Evolutionary conservation across 2,113 vertebrate genomes (phyloP).

Genomic region (Leucopternis melanops): DNA sequence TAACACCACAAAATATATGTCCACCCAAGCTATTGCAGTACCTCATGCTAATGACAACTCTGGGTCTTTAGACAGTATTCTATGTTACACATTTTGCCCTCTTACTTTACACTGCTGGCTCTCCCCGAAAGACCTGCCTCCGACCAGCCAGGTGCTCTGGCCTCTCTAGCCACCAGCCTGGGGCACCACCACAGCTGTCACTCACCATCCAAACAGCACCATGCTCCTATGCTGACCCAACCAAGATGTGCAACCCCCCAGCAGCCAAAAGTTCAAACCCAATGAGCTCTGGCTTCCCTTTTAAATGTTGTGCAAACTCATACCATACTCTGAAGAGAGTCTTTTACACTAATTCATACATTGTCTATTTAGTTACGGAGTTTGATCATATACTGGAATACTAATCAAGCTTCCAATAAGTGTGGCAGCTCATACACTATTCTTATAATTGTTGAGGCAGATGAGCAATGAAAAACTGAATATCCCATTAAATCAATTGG

Average conservation of each 20-base stretch:
- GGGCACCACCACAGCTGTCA: background rate
- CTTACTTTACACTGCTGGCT: background rate
- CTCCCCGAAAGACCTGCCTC: fast-evolving
- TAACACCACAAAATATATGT: fast-evolving
- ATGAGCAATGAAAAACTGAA: background rate
- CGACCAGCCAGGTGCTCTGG: background rate
- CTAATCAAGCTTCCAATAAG: background rate
- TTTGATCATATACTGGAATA: background rate
- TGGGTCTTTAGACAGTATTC: background rate
- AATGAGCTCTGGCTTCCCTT: background rate
- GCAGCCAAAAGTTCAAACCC: background rate
- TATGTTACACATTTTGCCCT: fast-evolving
- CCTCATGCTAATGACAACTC: background rate
- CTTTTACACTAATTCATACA: background rate
- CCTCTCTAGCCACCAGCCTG: background rate
- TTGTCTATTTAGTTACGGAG: background rate
- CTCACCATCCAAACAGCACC: background rate
- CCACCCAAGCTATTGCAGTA: background rate
- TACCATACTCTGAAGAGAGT: background rate
- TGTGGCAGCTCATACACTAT: background rate
- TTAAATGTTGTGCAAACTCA: background rate
- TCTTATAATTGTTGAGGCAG: background rate
- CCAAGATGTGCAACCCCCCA: fast-evolving
- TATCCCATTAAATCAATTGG: background rate
- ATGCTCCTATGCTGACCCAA: background rate